Evolutionary conservation across 2,888 invertebrate genomes (phyloP).

Genomic region (Xestia xanthographa): DNA sequence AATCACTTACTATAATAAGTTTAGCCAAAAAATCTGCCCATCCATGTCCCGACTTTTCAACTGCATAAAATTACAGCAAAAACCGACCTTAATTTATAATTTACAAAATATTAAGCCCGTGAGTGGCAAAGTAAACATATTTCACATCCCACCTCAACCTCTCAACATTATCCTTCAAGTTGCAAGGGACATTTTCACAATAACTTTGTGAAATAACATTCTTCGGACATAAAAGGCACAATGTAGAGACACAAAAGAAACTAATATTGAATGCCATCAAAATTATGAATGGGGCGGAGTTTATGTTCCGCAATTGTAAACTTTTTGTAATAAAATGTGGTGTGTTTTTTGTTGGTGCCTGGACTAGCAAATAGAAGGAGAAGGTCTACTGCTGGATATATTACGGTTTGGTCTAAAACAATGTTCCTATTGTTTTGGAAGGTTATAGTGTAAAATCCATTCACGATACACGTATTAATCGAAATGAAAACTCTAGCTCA

Average conservation of each 20-base stretch:
- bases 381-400: background rate
- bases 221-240: conserved; percentile 58
- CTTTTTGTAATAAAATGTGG: conserved; percentile 51
- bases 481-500: background rate
- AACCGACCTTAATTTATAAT: background rate
- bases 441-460: background rate
- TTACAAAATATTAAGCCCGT: conserved; percentile 15
- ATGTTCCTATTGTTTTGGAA: background rate
- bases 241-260: conserved; percentile 62
- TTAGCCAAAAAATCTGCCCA: no score
- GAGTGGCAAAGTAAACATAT: background rate
- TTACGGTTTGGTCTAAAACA: background rate
- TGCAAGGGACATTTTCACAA: conserved; percentile 52
- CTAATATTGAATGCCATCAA: conserved; percentile 63
- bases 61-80: background rate
- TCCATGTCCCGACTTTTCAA: background rate
- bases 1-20: no score
- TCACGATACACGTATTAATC: no score
- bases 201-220: conserved; percentile 66
- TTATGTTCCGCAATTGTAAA: conserved; percentile 56
- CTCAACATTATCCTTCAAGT: conserved; percentile 24
- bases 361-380: conserved; percentile 13
- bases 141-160: conserved; percentile 26
- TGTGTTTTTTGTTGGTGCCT: conserved; percentile 30
- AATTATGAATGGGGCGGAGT: conserved; percentile 59